Conservation (phyloP, 2,888 invertebrate genomes). For the Sarcophaga rosellei region DNA sequence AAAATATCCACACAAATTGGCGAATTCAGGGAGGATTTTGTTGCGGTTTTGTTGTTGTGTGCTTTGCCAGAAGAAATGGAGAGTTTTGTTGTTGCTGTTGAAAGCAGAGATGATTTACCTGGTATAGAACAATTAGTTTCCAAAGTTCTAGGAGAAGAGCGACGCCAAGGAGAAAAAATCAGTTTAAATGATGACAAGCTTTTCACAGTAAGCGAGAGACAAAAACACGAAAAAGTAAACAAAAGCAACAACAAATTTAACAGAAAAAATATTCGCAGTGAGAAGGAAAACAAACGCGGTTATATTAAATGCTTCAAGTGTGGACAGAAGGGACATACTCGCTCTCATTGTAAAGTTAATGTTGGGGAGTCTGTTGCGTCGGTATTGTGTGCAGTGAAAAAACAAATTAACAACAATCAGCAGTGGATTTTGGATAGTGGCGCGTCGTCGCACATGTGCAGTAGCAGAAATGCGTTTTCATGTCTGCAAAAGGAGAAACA, state of each 20-base stretch:
- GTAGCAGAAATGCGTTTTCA: too few relatives aligned
- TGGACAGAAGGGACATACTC: slow-evolving; percentile 62
- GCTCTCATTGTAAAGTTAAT: slow-evolving; percentile 49
- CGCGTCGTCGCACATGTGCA: too few relatives aligned
- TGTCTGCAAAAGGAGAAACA: too few relatives aligned
- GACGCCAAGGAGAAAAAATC: slow-evolving; percentile 18
- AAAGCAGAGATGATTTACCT: slow-evolving; percentile 57
- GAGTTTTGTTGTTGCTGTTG: slow-evolving; percentile 50
- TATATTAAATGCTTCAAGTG: slow-evolving; percentile 61
- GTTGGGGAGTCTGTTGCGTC: slow-evolving; percentile 33
- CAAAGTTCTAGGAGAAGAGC: slow-evolving; percentile 52
- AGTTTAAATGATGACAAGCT: slow-evolving; percentile 20
- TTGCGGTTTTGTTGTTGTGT: slow-evolving; percentile 45
- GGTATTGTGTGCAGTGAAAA: slow-evolving; percentile 24
- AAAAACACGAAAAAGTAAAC: slow-evolving; percentile 20
- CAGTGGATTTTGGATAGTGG: too few relatives aligned
- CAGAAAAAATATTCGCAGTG: slow-evolving; percentile 18
- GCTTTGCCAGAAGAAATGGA: slow-evolving; percentile 9
- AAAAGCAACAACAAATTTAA: slow-evolving; percentile 24
- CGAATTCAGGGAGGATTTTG: slow-evolving; percentile 50
- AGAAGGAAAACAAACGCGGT: slow-evolving; percentile 23
- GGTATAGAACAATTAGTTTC: slow-evolving; percentile 43
- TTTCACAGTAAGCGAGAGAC: slow-evolving; percentile 38
- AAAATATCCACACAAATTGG: slow-evolving; percentile 54
- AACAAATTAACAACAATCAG: slow-evolving; percentile 6